Conservation (phyloP, 2,113 vertebrate species). For the Malaclemys terrapin region DNA sequence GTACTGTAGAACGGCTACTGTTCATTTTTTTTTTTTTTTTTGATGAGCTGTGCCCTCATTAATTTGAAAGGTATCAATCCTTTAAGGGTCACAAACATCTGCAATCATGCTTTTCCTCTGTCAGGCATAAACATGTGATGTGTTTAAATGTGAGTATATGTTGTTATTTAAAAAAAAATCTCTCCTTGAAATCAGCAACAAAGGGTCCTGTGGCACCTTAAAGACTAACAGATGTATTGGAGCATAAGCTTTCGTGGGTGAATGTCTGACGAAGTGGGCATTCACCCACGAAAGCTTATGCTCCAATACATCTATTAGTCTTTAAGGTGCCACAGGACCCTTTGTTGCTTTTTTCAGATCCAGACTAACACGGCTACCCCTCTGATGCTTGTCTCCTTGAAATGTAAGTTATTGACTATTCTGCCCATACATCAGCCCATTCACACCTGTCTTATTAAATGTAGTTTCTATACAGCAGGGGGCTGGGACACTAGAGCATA, state of each 20-base stretch:
- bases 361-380: too few species aligned
- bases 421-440: background rate
- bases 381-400: background rate
- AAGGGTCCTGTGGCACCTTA: too few species aligned
- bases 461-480: background rate
- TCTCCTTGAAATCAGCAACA: background rate
- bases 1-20: conserved; percentile 65
- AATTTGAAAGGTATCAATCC: conserved; percentile 46
- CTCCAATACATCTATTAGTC: too few species aligned
- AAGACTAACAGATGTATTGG: too few species aligned
- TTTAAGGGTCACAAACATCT: conserved; percentile 45
- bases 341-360: too few species aligned
- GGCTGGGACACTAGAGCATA: background rate
- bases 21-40: conserved; percentile 18
- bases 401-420: background rate
- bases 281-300: too few species aligned
- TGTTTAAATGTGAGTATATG: conserved; percentile 26
- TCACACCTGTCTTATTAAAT: conserved; percentile 42
- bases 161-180: conserved; percentile 1
- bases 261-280: too few species aligned
- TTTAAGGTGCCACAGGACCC: too few species aligned
- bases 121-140: background rate
- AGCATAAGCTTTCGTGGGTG: too few species aligned
- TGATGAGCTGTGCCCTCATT: conserved; percentile 40
- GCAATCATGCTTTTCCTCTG: background rate